A percentile compares a stretch with the other conserved stretches of the same genome.
Evolutionary conservation across 2,797 vertebrate genomes (phyloP).

Genomic region (Nannoperca australis): DNA sequence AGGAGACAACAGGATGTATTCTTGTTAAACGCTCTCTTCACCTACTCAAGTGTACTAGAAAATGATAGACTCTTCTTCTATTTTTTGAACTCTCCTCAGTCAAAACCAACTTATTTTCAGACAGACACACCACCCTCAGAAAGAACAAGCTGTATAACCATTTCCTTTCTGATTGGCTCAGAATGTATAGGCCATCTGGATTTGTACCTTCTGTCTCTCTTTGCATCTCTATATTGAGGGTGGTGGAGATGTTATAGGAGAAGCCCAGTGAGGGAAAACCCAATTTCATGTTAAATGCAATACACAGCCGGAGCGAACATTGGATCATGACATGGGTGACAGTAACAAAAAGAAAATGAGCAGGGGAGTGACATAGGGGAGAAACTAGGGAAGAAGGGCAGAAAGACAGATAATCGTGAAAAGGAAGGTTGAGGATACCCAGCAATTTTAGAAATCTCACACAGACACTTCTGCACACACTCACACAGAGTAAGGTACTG

Average conservation of each 20-base stretch:
- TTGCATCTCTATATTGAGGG: not conserved
- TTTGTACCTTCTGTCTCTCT: constrained; percentile 3
- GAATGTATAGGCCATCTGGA: constrained; percentile 16
- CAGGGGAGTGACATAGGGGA: constrained; percentile 8
- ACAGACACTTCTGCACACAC: constrained; percentile 1
- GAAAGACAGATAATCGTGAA: constrained; percentile 27
- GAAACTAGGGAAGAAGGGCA: constrained; percentile 19
- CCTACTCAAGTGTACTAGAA: constrained; percentile 22
- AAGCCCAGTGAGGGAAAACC: not conserved
- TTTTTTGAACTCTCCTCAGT: constrained; percentile 9
- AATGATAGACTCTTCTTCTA: constrained; percentile 20
- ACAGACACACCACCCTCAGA: not conserved
- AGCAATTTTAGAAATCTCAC: constrained; percentile 41
- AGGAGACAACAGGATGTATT: constrained; percentile 34
- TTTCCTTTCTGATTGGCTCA: constrained; percentile 14
- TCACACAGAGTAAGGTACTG: not conserved
- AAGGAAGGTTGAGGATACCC: constrained; percentile 21
- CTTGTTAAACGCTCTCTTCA: constrained; percentile 20
- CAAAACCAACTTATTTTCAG: constrained; percentile 27
- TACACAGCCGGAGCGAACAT: not conserved
- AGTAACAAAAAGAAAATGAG: constrained; percentile 13
- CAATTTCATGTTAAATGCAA: constrained; percentile 22
- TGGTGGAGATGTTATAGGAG: not conserved
- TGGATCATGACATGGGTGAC: constrained; percentile 4
- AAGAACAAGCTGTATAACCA: not conserved